phyloP scores from a whole-genome alignment of 2,113 vertebrate species.

The Uropsilus gracilis region DNA sequence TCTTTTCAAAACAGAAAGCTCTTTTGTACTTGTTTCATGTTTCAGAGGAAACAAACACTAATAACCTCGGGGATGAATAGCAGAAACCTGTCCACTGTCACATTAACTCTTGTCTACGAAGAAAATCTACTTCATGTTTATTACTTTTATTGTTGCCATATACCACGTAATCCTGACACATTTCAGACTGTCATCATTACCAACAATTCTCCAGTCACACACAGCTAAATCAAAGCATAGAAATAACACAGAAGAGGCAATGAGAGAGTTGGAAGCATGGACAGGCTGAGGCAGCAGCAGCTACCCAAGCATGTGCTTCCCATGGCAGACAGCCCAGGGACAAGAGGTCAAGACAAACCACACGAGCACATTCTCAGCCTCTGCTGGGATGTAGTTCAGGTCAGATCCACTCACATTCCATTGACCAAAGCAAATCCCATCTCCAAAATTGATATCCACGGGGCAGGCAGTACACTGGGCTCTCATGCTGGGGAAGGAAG shows the following conservation, averaged over 20 bases:
- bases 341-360: background rate
- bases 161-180: background rate
- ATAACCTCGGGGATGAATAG: background rate
- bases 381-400: background rate
- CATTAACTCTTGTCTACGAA: slow-evolving; percentile 17
- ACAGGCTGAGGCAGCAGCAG: background rate
- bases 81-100: background rate
- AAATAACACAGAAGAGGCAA: background rate
- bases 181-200: background rate
- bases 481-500: background rate
- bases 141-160: slow-evolving; percentile 14
- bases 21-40: background rate
- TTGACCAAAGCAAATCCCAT: background rate
- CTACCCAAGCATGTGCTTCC: background rate
- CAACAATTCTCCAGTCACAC: background rate
- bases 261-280: accelerated
- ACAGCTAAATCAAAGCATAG: background rate
- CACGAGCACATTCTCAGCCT: background rate
- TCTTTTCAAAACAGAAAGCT: slow-evolving; percentile 12
- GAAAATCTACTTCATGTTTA: slow-evolving; percentile 38
- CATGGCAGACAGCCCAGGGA: background rate
- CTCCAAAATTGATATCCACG: background rate
- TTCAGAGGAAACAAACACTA: slow-evolving; percentile 43
- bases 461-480: too few relatives aligned
- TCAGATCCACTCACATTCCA: slow-evolving; percentile 13